These are phyloP conservation scores for Sceloporus undulatus DNA, from an alignment of 2,113 vertebrate species.

Conservation along the genomic window DNA sequence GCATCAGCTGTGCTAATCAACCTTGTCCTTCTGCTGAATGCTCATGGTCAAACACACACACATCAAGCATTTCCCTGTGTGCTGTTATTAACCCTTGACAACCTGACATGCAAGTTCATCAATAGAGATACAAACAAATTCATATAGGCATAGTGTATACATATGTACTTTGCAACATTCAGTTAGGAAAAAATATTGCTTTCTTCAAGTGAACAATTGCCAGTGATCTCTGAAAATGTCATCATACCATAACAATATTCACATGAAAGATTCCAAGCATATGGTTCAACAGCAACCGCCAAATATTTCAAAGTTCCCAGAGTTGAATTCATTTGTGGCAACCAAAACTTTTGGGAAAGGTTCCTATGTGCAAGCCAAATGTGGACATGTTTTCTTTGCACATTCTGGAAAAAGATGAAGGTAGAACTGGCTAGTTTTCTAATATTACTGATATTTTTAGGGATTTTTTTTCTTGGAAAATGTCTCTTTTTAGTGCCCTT, in stretches of 20 bases:
- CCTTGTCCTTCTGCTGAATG: too few relatives aligned
- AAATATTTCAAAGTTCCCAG: conserved; percentile 21
- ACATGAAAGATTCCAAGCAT: conserved; percentile 13
- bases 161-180: neutral
- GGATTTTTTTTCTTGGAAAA: conserved; percentile 43
- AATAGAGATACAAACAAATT: neutral
- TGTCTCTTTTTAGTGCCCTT: conserved; percentile 46
- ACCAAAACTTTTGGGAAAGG: conserved; percentile 52
- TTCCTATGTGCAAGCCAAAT: conserved; percentile 40
- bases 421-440: conserved; percentile 49
- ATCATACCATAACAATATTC: conserved; percentile 16
- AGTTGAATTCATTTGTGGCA: conserved; percentile 3
- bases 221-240: conserved; percentile 25
- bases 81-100: too few relatives aligned
- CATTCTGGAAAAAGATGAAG: conserved; percentile 55
- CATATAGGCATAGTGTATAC: neutral
- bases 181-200: conserved; percentile 12
- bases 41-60: too few relatives aligned
- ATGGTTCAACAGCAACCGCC: fast-evolving
- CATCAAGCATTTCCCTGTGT: too few relatives aligned
- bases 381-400: conserved; percentile 44
- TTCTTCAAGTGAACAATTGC: conserved; percentile 31
- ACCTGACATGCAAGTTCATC: too few relatives aligned
- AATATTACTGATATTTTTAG: conserved; percentile 32
- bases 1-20: too few relatives aligned